Evolutionary conservation across 1,140 invertebrate species (phyloP), one percentile per base, ranked within the genome.

Genomic region (Leptopilina boulardi): DNA sequence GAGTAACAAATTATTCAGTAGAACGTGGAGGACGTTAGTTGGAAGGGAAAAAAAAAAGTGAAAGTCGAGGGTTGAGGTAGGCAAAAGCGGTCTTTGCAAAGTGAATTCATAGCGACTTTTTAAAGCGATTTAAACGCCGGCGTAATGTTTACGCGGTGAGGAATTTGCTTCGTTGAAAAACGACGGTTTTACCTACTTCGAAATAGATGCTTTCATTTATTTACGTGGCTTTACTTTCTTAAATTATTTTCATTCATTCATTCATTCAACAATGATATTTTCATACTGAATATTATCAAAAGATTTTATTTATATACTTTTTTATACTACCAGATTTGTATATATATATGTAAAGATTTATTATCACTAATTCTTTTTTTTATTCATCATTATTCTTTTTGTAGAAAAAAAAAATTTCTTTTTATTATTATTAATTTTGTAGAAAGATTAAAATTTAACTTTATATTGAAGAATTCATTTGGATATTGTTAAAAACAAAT

Each of bases 201-300:
- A 66, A 66, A 66, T 66, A 66, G 59, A 66, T 66, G 59, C 59
- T 66, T 66, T 23, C 59, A 66, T 66, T 66, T 66, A 66, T 66
- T 66, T 66, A 26, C 23, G 13, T 66, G 59, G 59, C 21, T 66
- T 66, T 30, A 66, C 26, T 66, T 66, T 8, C 3, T 66, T 3
- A 66, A 66, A 66, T 38, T 66, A 66, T 66, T 66, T 66, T n/a
- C 13, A 66, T 66, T 30, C 26, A 66, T 66, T n/a, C 13, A 66
- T 66, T 30, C 26, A 66, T 66, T 66, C 59, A 34, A 23, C 59
- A 30, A 9, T 66, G 23, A 66, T 30, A 66, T 66, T 23, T n/a
- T 15, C 26, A n/a, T 30, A 34, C 56, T 18, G 21, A 59, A 59
- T 19, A 11, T n/a, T n/a, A n/a, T n/a, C 54, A 30, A 8, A 23